Base-by-base conservation (phyloP, 1,140 invertebrate species). In the Pseudomyrmex gracilis region DNA sequence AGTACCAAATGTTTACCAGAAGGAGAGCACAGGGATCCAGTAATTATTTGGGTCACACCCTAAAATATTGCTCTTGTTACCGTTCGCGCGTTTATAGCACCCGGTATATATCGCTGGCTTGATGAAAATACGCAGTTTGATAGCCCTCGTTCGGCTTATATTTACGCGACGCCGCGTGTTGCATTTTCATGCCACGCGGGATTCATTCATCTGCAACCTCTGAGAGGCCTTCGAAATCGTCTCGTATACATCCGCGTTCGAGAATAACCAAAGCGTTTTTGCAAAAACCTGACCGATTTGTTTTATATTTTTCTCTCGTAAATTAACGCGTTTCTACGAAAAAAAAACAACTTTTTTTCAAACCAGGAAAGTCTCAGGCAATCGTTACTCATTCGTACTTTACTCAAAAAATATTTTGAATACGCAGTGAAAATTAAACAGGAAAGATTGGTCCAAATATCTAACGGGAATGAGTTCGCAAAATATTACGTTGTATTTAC, bases 31-130 rank as follows among this genome's bases (percentile, higher is more conserved):
- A 15, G 63, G 73, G 70, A 76, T 89, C 80, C 82, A 83, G 88
- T 85, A 89, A 90, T 90, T 88, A 89, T 89, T 89, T 89, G 55
- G 88, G 88, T 90, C 89, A 87, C 86, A 85, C 84, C 70, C 87
- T 88, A 70, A 90, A 89, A 87, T 90, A 88, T 89, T 82, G 58
- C 73, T 83, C 83, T 87, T 87, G 80, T 89, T 85, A 89, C 83
- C 78, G 86, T 85, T 58, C n/a, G 73, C 49, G 51, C 87, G 84
- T 88, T 90, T 88, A 82, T 90, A 73, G 83, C 88, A 85, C 74
- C 83, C 68, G 70, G 70, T 84, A 87, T 85, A 90, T 80, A 83
- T 76, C 83, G 83, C 63, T 73, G 34, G 67, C 13, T 51, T 20
- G 87, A 85, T 85, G 82, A 84, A 86, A 90, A 89, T 91, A 88